phyloP scores from a whole-genome alignment of 2,113 vertebrate genomes.

The Equus quagga region DNA sequence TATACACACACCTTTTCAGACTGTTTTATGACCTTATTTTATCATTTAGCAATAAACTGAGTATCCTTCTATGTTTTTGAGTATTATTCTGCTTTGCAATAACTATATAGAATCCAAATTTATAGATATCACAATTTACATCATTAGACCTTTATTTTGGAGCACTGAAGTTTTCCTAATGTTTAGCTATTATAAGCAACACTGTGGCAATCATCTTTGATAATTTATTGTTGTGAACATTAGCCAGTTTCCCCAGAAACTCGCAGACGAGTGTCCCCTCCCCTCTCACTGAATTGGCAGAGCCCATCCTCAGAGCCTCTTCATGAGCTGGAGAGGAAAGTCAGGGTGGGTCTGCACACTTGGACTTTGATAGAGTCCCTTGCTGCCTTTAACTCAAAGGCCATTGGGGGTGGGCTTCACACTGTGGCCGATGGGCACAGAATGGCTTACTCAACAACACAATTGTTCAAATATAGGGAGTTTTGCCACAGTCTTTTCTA shows the following conservation, averaged over 20 bases:
- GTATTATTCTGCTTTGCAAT: background rate
- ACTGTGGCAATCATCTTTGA: background rate
- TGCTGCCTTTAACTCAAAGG: background rate
- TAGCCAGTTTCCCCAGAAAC: background rate
- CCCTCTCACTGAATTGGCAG: background rate
- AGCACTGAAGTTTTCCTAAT: background rate
- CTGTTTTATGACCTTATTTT: background rate
- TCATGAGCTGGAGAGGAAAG: background rate
- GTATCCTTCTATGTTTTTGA: background rate
- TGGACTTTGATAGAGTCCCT: background rate
- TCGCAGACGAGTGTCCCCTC: background rate
- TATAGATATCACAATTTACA: background rate
- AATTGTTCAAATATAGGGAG: background rate
- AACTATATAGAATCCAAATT: background rate
- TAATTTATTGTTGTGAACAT: background rate
- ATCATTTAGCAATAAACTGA: background rate
- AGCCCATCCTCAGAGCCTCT: background rate
- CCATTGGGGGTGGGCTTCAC: accelerated
- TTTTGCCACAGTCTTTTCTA: background rate
- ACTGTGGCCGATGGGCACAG: accelerated
- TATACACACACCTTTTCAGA: background rate
- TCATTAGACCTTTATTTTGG: background rate
- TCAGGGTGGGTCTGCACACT: background rate
- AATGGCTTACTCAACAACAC: too few relatives aligned
- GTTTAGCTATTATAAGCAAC: background rate